phyloP scores from a whole-genome alignment of 2,113 vertebrate genomes.

The Chaenocephalus aceratus region DNA sequence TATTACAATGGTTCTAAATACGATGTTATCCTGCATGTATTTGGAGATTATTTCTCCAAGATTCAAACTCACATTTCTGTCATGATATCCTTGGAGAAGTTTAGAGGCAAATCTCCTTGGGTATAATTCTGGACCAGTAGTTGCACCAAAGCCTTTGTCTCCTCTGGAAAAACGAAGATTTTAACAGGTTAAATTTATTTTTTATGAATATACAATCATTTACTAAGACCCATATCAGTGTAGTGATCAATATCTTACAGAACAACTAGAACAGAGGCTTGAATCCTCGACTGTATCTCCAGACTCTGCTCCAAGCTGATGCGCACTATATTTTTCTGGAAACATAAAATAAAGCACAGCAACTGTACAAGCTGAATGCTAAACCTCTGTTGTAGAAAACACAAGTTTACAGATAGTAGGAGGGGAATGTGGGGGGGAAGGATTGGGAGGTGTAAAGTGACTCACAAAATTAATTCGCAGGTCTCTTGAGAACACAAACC shows the following conservation, averaged over 20 bases:
- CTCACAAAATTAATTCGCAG: slow-evolving; percentile 77
- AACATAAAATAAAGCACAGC: slow-evolving; percentile 13
- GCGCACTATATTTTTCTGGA: slow-evolving; percentile 72
- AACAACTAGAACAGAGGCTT: slow-evolving; percentile 78
- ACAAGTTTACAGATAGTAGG: neutral
- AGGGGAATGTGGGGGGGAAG: neutral
- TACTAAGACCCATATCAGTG: neutral
- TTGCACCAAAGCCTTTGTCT: slow-evolving; percentile 34
- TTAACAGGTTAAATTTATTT: neutral
- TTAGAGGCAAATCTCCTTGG: neutral
- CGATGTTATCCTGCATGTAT: neutral
- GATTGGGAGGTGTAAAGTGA: slow-evolving; percentile 14
- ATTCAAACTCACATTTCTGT: slow-evolving; percentile 52
- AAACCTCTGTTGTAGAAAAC: neutral
- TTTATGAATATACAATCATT: neutral
- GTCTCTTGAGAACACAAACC: slow-evolving; percentile 80
- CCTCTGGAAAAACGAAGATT: slow-evolving; percentile 58
- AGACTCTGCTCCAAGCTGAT: slow-evolving; percentile 67
- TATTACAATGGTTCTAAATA: neutral
- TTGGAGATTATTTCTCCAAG: neutral
- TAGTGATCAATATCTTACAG: slow-evolving; percentile 77
- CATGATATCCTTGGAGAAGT: slow-evolving; percentile 24
- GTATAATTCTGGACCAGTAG: neutral
- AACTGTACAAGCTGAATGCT: neutral
- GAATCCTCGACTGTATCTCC: slow-evolving; percentile 70